Evolutionary conservation across 2,113 vertebrate species (phyloP).

Genomic region (Tachuris rubrigastra): DNA sequence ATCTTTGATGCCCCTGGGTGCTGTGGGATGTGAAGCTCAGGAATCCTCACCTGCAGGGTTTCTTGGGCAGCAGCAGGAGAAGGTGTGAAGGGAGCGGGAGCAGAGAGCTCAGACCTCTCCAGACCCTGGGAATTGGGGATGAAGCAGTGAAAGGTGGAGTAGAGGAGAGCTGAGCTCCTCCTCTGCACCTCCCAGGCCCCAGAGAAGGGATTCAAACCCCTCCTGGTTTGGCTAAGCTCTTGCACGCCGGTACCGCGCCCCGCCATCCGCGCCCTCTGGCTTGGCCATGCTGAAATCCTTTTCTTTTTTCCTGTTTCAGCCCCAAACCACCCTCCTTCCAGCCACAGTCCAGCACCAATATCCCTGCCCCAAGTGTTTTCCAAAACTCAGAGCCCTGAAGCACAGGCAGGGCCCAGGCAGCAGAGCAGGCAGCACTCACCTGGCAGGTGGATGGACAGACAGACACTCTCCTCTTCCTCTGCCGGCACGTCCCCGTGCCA

Average conservation of each 20-base stretch:
- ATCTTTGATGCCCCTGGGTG: not conserved
- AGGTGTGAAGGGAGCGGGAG: not conserved
- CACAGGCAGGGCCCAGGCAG: not conserved
- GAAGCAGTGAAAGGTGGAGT: not conserved
- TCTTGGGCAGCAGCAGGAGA: not conserved
- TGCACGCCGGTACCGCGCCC: rapidly evolving
- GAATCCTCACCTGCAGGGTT: rapidly evolving
- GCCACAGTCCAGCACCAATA: rapidly evolving
- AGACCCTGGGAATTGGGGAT: rapidly evolving
- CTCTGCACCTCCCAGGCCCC: not conserved
- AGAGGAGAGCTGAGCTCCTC: not conserved
- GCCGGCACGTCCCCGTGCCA: not conserved
- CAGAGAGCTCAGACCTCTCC: not conserved
- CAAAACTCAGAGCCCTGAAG: not conserved
- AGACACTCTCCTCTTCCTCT: not conserved
- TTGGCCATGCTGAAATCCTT: rapidly evolving
- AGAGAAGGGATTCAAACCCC: rapidly evolving
- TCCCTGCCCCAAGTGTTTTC: not conserved
- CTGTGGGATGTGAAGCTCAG: not conserved
- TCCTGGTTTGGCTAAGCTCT: not conserved
- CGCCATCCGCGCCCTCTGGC: rapidly evolving
- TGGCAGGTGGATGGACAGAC: not conserved
- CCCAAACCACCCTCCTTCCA: not conserved
- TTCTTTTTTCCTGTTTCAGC: not conserved
- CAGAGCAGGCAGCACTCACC: constrained; percentile 8